phyloP scores from a whole-genome alignment of 2,888 invertebrate species.

The Spisula subtruncata region DNA sequence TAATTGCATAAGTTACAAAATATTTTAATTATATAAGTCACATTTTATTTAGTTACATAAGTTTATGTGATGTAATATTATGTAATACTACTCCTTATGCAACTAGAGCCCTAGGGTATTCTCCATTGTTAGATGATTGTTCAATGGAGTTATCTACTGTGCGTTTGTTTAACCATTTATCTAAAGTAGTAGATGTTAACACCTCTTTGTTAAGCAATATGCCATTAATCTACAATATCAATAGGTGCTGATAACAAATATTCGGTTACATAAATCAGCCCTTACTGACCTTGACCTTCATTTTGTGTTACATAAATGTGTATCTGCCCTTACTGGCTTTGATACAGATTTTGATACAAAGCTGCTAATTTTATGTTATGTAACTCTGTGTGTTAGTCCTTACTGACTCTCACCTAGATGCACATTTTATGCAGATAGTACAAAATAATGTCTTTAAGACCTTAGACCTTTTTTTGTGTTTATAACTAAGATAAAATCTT shows the following conservation, averaged over 20 bases:
- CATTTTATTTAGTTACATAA: constrained; percentile 40
- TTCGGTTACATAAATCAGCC: neutral
- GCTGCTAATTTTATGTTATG: neutral
- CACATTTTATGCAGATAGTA: too few relatives aligned
- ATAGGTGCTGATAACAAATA: neutral
- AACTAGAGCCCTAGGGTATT: neutral
- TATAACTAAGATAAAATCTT: too few relatives aligned
- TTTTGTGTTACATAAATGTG: neutral
- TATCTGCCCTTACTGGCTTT: neutral
- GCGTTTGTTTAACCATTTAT: neutral
- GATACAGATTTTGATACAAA: too few relatives aligned
- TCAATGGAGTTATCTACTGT: neutral
- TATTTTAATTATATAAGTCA: constrained; percentile 18
- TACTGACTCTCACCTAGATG: too few relatives aligned
- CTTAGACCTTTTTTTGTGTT: too few relatives aligned
- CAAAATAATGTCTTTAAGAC: too few relatives aligned
- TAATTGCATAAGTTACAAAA: neutral
- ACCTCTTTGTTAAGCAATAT: neutral
- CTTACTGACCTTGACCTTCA: neutral
- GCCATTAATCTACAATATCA: neutral
- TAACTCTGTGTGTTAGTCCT: too few relatives aligned
- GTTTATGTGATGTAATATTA: neutral
- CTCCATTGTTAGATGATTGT: neutral
- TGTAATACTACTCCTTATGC: neutral
- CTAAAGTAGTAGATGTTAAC: neutral